phyloP scores from a whole-genome alignment of 1,140 invertebrate species.

The Drosophila hydei region DNA sequence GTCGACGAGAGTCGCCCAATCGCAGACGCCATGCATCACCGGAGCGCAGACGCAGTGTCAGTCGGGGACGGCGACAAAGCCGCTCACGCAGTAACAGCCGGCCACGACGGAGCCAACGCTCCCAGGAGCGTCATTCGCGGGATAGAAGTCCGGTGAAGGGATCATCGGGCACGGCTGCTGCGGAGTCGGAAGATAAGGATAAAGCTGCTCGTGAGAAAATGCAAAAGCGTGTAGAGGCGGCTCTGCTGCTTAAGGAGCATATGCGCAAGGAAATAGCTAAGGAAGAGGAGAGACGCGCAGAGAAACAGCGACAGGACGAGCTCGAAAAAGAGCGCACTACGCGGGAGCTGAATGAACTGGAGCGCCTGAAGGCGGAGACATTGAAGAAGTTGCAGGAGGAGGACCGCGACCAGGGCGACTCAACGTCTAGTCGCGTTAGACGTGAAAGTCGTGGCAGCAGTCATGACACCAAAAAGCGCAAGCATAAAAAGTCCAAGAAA shows the following conservation, averaged over 20 bases:
- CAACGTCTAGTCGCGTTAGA: slow-evolving; percentile 25
- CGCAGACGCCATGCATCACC: slow-evolving; percentile 42
- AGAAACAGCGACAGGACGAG: slow-evolving; percentile 77
- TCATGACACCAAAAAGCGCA: slow-evolving; percentile 82
- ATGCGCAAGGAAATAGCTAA: slow-evolving; percentile 85
- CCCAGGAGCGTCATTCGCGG: slow-evolving; percentile 26
- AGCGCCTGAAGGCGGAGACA: slow-evolving; percentile 77
- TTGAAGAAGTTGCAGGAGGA: slow-evolving; percentile 76
- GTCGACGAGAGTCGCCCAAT: slow-evolving; percentile 38
- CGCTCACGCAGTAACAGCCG: slow-evolving; percentile 52
- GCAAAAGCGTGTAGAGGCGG: slow-evolving; percentile 84
- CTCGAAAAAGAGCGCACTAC: slow-evolving; percentile 79
- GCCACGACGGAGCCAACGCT: slow-evolving; percentile 40
- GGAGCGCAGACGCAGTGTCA: slow-evolving; percentile 52
- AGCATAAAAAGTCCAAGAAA: slow-evolving; percentile 85
- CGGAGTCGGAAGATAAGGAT: slow-evolving; percentile 61
- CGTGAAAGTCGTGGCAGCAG: slow-evolving; percentile 56
- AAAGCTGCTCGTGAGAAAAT: slow-evolving; percentile 80
- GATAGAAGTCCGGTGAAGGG: slow-evolving; percentile 53
- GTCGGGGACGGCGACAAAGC: slow-evolving; percentile 52
- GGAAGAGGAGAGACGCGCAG: slow-evolving; percentile 83
- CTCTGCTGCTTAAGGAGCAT: slow-evolving; percentile 85
- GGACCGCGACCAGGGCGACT: slow-evolving; percentile 50
- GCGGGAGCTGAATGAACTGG: slow-evolving; percentile 73
- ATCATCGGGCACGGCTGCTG: slow-evolving; percentile 35